A percentile compares a stretch with the other conserved stretches of the same genome.
phyloP scores from a whole-genome alignment of 2,797 vertebrate species.

The Pogonophryne albipinna region DNA sequence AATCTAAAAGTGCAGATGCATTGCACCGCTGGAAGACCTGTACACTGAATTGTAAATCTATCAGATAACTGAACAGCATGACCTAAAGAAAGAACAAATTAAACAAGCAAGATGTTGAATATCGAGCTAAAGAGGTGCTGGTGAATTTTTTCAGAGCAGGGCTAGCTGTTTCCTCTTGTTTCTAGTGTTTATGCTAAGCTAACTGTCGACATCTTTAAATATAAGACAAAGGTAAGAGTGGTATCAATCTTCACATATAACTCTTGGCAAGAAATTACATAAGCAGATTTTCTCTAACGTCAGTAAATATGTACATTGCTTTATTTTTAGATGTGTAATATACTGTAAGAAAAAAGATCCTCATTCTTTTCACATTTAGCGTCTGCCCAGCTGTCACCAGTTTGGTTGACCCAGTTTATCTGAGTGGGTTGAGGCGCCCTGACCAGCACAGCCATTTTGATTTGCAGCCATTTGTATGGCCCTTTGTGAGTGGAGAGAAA shows the following conservation, averaged over 20 bases:
- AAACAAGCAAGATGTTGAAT: background rate
- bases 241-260: background rate
- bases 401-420: slow-evolving; percentile 77
- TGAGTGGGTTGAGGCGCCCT: slow-evolving; percentile 65
- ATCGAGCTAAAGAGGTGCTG: background rate
- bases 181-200: slow-evolving; percentile 1
- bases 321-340: background rate
- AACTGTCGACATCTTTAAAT: background rate
- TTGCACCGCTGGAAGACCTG: no score
- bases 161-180: background rate
- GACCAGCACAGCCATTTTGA: slow-evolving; percentile 77
- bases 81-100: no score
- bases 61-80: no score
- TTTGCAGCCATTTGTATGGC: slow-evolving; percentile 58
- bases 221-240: background rate
- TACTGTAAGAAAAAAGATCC: background rate
- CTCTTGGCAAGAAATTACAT: rapidly evolving
- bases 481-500: slow-evolving; percentile 57
- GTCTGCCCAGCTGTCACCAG: slow-evolving; percentile 69
- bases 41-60: no score
- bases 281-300: background rate
- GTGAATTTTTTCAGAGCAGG: background rate
- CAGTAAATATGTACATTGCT: background rate
- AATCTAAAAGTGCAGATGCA: no score
- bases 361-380: background rate